Percentiles rank a stretch among this genome's conserved stretches.
These are phyloP conservation scores for Rhabdomys pumilio DNA, from an alignment of 2,797 vertebrate genomes.

Conservation along the genomic window DNA sequence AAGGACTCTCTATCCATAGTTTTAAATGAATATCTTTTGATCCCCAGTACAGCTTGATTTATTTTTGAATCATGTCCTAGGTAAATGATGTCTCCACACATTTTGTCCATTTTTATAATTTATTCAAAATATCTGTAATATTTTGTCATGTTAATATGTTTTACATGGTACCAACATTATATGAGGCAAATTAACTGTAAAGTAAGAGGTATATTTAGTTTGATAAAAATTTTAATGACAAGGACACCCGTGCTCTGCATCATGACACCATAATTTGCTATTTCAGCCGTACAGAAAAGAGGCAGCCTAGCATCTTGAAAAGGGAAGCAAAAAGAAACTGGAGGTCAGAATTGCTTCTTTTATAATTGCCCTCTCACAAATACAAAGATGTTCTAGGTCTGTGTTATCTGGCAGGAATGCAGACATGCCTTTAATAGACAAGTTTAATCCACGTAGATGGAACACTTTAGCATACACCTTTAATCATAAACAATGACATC, in stretches of 20 bases:
- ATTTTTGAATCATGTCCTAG: background rate
- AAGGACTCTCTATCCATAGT: background rate
- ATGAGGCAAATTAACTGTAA: background rate
- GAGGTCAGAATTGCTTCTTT: background rate
- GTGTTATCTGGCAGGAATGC: background rate
- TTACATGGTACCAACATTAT: background rate
- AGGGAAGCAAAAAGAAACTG: background rate
- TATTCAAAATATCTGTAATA: slow-evolving; percentile 19
- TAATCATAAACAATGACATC: background rate
- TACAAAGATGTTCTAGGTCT: background rate
- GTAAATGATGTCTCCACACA: background rate
- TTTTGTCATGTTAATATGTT: background rate
- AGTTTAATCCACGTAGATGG: background rate
- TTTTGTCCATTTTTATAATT: background rate
- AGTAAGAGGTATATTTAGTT: background rate
- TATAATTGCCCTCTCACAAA: background rate
- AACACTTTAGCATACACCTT: background rate
- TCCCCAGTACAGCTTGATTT: background rate
- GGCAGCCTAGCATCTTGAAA: background rate
- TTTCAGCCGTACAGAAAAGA: background rate
- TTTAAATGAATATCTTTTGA: background rate
- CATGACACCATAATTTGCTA: background rate
- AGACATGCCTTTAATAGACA: background rate
- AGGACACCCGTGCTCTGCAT: too few relatives aligned
- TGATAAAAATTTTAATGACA: background rate